phyloP scores from a whole-genome alignment of 2,113 vertebrate genomes.

The Lophochroa leadbeateri region DNA sequence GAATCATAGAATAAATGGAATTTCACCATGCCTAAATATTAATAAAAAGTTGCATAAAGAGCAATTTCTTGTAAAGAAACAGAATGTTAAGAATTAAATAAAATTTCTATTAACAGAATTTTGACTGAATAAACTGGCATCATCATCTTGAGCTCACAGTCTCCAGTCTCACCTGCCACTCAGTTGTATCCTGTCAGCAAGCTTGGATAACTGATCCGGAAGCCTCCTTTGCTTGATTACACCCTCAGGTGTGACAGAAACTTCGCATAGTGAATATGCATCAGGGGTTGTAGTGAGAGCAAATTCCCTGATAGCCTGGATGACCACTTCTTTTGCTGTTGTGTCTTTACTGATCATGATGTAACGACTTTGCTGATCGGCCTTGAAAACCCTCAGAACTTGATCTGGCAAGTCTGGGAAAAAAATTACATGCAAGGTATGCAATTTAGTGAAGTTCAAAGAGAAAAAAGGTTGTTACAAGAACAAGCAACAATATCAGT shows the following conservation, averaged over 20 bases:
- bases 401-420: slow-evolving; percentile 92
- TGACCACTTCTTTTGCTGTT: slow-evolving; percentile 95
- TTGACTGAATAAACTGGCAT: not conserved
- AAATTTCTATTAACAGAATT: not conserved
- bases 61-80: not conserved
- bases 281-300: slow-evolving; percentile 90
- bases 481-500: not conserved
- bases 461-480: not conserved
- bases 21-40: not conserved
- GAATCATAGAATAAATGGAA: not conserved
- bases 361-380: slow-evolving; percentile 97
- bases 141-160: not conserved
- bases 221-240: slow-evolving; percentile 96
- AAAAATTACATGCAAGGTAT: not conserved
- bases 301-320: slow-evolving; percentile 95
- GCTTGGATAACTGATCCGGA: slow-evolving; percentile 96
- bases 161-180: slow-evolving; percentile 86
- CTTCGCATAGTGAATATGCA: slow-evolving; percentile 93
- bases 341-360: slow-evolving; percentile 99
- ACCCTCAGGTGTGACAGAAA: slow-evolving; percentile 96
- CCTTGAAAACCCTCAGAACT: slow-evolving; percentile 94
- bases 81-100: not conserved
- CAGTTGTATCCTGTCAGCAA: slow-evolving; percentile 95
- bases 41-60: not conserved
- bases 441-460: not conserved